Evolutionary conservation across 64 coral and sea anemone species (phyloP), one percentile per base, ranked within the genome.

Genomic region (Pocillopora verrucosa): DNA sequence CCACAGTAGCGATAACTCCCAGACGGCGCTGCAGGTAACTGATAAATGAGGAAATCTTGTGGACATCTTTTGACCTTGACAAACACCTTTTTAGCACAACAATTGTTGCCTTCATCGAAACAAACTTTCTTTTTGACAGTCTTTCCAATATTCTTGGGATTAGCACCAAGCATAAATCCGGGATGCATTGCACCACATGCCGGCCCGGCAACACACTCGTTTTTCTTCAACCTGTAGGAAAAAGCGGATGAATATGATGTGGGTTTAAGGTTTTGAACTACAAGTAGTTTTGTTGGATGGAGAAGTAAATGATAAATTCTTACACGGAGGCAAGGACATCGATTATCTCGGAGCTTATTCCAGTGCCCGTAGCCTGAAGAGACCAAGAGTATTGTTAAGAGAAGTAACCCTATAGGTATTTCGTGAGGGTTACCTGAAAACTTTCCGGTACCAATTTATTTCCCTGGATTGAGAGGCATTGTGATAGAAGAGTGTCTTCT

Each of bases 121-220:
- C 80, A 83, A 11, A 83, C 80, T 67, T 83, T 83, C 35, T 62
- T 83, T 45, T 19, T 83, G 36, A 35, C 61, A 15, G 16, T 36
- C 61, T 83, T 83, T 67, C 80, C 61, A 67, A 67, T 17, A 22
- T 22, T 83, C 64, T 20, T 20, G 16, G 80, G 80, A 83, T 83
- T 65, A 67, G 12, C 11, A 12, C 80, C 80, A 36, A 83, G 36
- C 80, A 83, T 83, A 45, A 83, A 83, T 45, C 80, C 80, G 22
- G 80, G 80, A 19, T 17, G 41, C 20, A 60, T 83, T 35, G 80
- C 41, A 20, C 80, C 80, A 83, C 80, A 83, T 16, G 63, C 60
- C 9, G 36, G 36, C 13, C 61, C 80, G 2, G 80, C 10, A 67
- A 20, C 30, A 35, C 80, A 83, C 1, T 19, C 61, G 20, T 51